These are phyloP conservation scores for Orgyia antiqua DNA, from an alignment of 2,888 invertebrate species.

Conservation along the genomic window DNA sequence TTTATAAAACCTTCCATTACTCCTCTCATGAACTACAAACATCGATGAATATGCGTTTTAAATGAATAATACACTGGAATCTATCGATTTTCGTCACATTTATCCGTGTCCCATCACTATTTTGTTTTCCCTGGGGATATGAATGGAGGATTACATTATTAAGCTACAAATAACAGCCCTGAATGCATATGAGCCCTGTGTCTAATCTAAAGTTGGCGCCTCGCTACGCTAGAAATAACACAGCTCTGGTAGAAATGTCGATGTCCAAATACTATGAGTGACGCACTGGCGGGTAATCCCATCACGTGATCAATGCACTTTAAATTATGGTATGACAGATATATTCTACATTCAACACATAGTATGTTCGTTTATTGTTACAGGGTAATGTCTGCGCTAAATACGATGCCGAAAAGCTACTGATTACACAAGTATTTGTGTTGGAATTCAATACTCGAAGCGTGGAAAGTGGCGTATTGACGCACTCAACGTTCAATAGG, in stretches of 20 bases:
- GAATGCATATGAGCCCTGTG: conserved; percentile 64
- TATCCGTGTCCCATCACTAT: conserved; percentile 19
- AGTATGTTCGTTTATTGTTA: no score
- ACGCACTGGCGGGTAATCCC: conserved; percentile 46
- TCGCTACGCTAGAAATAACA: conserved; percentile 62
- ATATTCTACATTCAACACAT: no score
- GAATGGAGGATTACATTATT: conserved; percentile 54
- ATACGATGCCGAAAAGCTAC: no score
- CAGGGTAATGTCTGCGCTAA: no score
- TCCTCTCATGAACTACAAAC: conserved; percentile 22
- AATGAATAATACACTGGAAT: no score
- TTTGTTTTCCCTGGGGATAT: conserved; percentile 34
- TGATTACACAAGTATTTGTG: no score
- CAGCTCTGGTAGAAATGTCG: conserved; percentile 57
- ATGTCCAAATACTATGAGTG: conserved; percentile 50
- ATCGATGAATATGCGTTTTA: neutral
- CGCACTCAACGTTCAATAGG: no score
- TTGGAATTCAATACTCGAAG: no score
- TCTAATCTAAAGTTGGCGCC: conserved; percentile 66
- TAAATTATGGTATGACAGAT: no score
- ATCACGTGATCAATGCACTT: conserved; percentile 17
- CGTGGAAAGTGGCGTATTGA: no score
- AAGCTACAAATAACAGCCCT: conserved; percentile 58
- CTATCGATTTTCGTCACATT: no score
- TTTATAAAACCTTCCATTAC: conserved; percentile 36